phyloP scores from a whole-genome alignment of 2,797 vertebrate genomes.

The Molothrus aeneus region DNA sequence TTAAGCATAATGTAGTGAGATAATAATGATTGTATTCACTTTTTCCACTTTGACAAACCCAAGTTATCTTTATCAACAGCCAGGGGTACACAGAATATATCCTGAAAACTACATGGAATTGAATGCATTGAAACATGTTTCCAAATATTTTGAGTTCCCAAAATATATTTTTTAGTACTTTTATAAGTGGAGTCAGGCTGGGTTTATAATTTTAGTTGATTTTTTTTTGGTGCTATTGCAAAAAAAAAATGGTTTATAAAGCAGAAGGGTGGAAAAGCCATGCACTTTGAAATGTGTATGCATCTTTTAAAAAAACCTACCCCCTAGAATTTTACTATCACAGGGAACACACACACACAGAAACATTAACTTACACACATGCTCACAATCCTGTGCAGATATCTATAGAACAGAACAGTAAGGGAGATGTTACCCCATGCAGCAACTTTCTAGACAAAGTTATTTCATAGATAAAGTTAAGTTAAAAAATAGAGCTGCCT shows the following conservation, averaged over 20 bases:
- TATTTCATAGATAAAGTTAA: not conserved
- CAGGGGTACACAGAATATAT: not conserved
- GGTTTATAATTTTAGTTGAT: not conserved
- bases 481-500: not conserved
- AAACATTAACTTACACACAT: not conserved
- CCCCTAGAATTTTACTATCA: not conserved
- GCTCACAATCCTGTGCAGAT: not conserved
- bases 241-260: not conserved
- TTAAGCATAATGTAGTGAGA: not conserved
- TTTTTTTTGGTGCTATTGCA: not conserved
- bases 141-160: not conserved
- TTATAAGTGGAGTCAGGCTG: not conserved
- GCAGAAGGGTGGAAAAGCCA: not conserved
- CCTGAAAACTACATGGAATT: not conserved
- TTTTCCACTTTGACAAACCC: not conserved
- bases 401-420: not conserved
- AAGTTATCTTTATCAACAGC: not conserved
- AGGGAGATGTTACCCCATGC: not conserved
- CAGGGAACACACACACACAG: not conserved
- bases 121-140: not conserved
- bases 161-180: not conserved
- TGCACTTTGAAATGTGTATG: accelerated
- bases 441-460: not conserved
- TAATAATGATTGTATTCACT: not conserved
- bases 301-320: not conserved